Evolutionary conservation across 2,888 invertebrate genomes (phyloP).

Genomic region (Actias luna): DNA sequence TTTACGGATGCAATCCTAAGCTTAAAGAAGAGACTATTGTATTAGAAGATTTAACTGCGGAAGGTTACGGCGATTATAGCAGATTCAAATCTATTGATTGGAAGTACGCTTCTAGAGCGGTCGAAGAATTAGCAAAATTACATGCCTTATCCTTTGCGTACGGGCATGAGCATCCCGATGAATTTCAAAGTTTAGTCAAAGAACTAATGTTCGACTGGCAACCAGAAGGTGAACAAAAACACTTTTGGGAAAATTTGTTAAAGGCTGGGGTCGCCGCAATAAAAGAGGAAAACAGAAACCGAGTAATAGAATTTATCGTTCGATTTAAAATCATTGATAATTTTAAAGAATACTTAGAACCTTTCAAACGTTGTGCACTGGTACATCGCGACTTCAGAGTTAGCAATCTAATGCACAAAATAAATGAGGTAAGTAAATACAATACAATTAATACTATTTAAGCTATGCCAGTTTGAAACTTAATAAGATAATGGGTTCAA

Average conservation of each 20-base stretch:
- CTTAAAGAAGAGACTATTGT: conserved; percentile 44
- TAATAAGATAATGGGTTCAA: neutral
- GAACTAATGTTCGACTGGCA: neutral
- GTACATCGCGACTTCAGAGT: conserved; percentile 47
- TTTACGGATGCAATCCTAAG: conserved; percentile 34
- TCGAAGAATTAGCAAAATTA: conserved; percentile 43
- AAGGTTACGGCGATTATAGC: conserved; percentile 41
- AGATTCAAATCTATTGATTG: conserved; percentile 41
- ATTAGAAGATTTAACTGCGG: conserved; percentile 40
- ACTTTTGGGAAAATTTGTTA: conserved; percentile 21
- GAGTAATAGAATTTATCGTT: conserved; percentile 33
- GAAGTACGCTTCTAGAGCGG: conserved; percentile 37
- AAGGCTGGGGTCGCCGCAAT: conserved; percentile 27
- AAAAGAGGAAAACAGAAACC: conserved; percentile 37
- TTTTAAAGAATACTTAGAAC: conserved; percentile 26
- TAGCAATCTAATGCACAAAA: conserved; percentile 42
- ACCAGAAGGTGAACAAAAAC: neutral
- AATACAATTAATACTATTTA: neutral
- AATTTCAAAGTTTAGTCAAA: conserved; percentile 26
- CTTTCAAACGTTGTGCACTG: conserved; percentile 12
- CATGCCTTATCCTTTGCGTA: conserved; percentile 54
- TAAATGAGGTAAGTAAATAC: conserved; percentile 24
- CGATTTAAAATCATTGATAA: conserved; percentile 12
- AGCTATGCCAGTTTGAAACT: neutral
- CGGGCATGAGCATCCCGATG: conserved; percentile 38